Evolutionary conservation across 1,140 invertebrate genomes (phyloP).

Genomic region (Rhopalosiphum maidis): DNA sequence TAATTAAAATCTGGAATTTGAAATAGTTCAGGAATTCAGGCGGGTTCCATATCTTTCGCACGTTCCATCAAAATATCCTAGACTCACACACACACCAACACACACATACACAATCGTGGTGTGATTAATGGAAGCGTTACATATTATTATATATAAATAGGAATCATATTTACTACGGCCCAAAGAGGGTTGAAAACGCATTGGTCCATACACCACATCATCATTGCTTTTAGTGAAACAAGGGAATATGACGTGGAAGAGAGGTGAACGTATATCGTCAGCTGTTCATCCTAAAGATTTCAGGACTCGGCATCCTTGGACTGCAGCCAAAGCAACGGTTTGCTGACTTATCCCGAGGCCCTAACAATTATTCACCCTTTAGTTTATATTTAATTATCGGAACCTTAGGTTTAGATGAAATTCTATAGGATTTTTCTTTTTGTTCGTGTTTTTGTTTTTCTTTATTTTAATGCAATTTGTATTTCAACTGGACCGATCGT

Average conservation of each 20-base stretch:
- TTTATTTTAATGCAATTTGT: constrained; percentile 3
- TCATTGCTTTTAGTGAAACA: not conserved
- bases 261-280: not conserved
- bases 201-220: not conserved
- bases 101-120: too few species aligned
- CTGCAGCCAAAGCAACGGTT: constrained; percentile 14
- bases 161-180: not conserved
- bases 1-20: constrained; percentile 38
- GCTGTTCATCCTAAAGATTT: constrained; percentile 2
- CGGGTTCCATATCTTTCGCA: not conserved
- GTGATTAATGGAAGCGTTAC: constrained; percentile 26
- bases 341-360: not conserved
- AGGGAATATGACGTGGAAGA: not conserved
- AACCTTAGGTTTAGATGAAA: constrained; percentile 15
- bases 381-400: constrained; percentile 51
- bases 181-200: not conserved
- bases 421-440: not conserved
- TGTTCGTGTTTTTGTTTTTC: not conserved
- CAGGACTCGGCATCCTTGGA: not conserved
- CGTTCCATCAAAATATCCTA: not conserved
- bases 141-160: constrained; percentile 21
- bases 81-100: not conserved
- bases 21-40: not conserved
- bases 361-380: constrained; percentile 22
- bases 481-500: not conserved